Percentiles rank a stretch among this genome's conserved stretches.
These are phyloP conservation scores for Gymnothorax reevesii DNA, from an alignment of 2,797 vertebrate genomes.

Conservation along the genomic window DNA sequence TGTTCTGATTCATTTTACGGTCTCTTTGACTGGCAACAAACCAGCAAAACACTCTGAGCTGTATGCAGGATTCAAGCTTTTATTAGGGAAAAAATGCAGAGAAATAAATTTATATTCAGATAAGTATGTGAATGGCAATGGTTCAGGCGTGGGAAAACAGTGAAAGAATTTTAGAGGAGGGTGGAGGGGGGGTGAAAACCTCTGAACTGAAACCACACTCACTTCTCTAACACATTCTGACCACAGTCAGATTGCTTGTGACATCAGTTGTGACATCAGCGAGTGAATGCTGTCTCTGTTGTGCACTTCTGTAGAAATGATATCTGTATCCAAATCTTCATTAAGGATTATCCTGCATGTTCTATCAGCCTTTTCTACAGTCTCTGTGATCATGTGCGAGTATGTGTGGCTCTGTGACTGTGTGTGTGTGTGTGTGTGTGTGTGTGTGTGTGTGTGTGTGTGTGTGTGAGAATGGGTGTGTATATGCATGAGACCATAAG, in stretches of 20 bases:
- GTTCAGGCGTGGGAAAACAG: not conserved
- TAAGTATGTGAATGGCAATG: not conserved
- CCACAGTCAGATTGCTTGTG: not conserved
- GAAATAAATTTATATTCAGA: not conserved
- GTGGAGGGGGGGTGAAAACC: not conserved
- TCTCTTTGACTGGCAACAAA: not conserved
- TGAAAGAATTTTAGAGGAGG: not conserved
- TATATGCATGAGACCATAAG: not conserved
- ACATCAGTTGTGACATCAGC: constrained; percentile 1
- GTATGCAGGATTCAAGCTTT: not conserved
- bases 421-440: too few species aligned
- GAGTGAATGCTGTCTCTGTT: not conserved
- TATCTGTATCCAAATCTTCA: constrained; percentile 66
- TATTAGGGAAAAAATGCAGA: not conserved
- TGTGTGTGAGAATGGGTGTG: constrained; percentile 55
- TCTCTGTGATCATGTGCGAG: constrained; percentile 39
- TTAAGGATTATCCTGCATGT: constrained; percentile 72
- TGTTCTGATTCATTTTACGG: constrained; percentile 49
- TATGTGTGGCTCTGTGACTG: too few species aligned
- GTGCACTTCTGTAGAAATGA: not conserved
- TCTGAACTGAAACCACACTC: not conserved
- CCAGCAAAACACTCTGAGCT: not conserved
- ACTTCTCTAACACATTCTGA: not conserved
- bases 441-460: constrained; percentile 42
- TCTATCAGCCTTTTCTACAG: constrained; percentile 51